These are phyloP conservation scores for Bufotes viridis DNA, from an alignment of 2,797 vertebrate species.

Conservation along the genomic window DNA sequence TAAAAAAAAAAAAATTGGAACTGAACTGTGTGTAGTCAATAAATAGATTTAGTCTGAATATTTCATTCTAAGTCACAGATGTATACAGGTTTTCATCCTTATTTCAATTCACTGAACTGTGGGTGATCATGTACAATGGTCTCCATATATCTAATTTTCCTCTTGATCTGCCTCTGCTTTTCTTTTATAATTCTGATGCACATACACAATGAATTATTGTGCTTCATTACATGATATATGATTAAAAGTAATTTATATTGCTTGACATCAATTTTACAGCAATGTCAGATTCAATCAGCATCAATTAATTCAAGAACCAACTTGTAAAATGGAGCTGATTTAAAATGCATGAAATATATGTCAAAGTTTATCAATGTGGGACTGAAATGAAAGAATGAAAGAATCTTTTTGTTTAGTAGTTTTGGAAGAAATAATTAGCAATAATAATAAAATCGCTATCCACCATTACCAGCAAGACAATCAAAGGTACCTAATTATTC, in stretches of 20 bases:
- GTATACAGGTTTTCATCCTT: too few species aligned
- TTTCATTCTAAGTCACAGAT: too few species aligned
- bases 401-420: slow-evolving; percentile 41
- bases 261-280: slow-evolving; percentile 60
- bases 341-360: slow-evolving; percentile 60
- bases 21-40: too few species aligned
- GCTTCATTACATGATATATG: slow-evolving; percentile 39
- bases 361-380: slow-evolving; percentile 55
- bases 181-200: neutral
- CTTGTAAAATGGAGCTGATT: slow-evolving; percentile 60
- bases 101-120: neutral
- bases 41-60: too few species aligned
- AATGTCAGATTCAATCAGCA: slow-evolving; percentile 62
- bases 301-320: slow-evolving; percentile 58
- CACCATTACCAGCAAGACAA: slow-evolving; percentile 37
- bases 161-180: neutral
- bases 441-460: slow-evolving; percentile 50
- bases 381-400: neutral
- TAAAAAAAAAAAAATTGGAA: too few species aligned
- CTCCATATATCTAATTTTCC: neutral
- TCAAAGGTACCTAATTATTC: slow-evolving; percentile 50
- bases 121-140: neutral
- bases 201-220: slow-evolving; percentile 55
- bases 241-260: slow-evolving; percentile 60
- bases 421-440: slow-evolving; percentile 36